A percentile compares a stretch with the other conserved stretches of the same genome.
Conservation (phyloP, 1,140 invertebrate genomes). For the Pygmarrhopalites habei region DNA sequence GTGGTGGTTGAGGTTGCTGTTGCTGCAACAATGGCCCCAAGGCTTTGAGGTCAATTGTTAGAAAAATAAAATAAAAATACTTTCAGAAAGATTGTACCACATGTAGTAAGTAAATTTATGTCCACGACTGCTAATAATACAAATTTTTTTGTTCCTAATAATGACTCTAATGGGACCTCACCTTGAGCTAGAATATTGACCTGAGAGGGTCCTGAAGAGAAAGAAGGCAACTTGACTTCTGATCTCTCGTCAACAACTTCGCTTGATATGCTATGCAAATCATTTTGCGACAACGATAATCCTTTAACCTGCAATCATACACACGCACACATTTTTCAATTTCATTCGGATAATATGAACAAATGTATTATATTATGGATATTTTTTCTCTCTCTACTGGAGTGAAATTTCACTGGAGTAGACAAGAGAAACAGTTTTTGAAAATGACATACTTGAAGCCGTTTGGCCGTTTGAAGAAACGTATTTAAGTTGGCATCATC, state of each 20-base stretch:
- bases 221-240: slow-evolving; percentile 28
- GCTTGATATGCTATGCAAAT: slow-evolving; percentile 39
- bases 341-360: no score
- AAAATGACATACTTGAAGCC: slow-evolving; percentile 62
- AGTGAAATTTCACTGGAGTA: no score
- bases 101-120: no score
- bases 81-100: no score
- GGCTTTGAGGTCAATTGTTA: no score
- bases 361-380: no score
- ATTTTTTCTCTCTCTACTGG: no score
- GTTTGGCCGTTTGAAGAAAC: slow-evolving; percentile 82
- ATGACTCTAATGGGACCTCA: slow-evolving; percentile 21
- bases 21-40: slow-evolving; percentile 23
- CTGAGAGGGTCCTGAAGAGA: slow-evolving; percentile 31
- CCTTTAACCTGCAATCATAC: slow-evolving; percentile 60
- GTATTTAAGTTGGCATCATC: slow-evolving; percentile 79
- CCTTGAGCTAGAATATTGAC: slow-evolving; percentile 38
- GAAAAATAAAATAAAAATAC: no score
- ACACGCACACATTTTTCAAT: no score
- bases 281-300: slow-evolving; percentile 53
- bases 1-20: slow-evolving; percentile 30
- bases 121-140: no score
- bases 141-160: no score
- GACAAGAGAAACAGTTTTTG: no score
- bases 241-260: slow-evolving; percentile 31